Evolutionary conservation across 1,140 invertebrate genomes (phyloP).

Genomic region (Chironomus tepperi): DNA sequence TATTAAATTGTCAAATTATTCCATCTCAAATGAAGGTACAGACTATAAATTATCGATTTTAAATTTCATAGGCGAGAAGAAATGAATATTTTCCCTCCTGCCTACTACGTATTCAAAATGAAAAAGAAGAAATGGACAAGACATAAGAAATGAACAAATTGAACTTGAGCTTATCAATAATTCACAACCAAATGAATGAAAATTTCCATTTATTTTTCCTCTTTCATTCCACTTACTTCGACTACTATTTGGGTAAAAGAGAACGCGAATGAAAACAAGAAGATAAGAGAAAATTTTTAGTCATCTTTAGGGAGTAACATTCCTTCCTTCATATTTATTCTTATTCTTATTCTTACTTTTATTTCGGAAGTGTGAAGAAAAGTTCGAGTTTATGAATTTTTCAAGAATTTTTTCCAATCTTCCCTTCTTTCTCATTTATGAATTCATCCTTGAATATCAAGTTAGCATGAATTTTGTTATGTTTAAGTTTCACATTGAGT

Average conservation of each 20-base stretch:
- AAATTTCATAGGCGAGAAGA: not conserved
- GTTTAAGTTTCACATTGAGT: no score
- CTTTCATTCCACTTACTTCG: not conserved
- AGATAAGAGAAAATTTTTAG: not conserved
- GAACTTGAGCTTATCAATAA: constrained; percentile 22
- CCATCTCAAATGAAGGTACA: not conserved
- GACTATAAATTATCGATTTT: not conserved
- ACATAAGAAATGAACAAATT: constrained; percentile 15
- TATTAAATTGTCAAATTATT: no score
- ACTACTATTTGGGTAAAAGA: not conserved
- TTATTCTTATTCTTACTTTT: not conserved
- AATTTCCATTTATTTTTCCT: not conserved
- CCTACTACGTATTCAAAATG: not conserved
- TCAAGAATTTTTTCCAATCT: constrained; percentile 8
- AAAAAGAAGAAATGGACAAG: not conserved
- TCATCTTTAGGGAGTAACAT: not conserved
- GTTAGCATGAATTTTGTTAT: no score
- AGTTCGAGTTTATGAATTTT: constrained; percentile 9
- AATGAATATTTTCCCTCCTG: not conserved
- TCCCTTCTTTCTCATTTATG: constrained; percentile 1
- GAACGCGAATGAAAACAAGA: not conserved
- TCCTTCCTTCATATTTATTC: not conserved
- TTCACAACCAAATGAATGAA: constrained; percentile 18
- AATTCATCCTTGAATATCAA: not conserved
- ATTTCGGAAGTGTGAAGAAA: not conserved